phyloP scores from a whole-genome alignment of 2,888 invertebrate genomes.

The Gandaritis pyraliata region DNA sequence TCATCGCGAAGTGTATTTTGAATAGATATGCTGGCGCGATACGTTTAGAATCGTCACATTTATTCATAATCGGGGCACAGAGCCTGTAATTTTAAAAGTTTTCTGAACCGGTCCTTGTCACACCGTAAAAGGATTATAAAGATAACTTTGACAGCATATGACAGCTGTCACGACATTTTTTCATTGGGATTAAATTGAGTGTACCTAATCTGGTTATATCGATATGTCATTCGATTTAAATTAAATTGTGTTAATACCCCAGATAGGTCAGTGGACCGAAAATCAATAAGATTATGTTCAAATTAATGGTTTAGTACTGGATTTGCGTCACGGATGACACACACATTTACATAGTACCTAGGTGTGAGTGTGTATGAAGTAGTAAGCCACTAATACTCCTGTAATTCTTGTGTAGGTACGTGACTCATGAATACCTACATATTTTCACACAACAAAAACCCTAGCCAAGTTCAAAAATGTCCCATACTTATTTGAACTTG shows the following conservation, averaged over 20 bases:
- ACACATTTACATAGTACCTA: too few species aligned
- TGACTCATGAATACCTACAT: too few species aligned
- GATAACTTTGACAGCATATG: conserved; percentile 64
- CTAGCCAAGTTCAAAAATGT: too few species aligned
- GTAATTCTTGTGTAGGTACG: too few species aligned
- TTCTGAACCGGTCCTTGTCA: conserved; percentile 21
- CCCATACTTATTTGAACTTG: too few species aligned
- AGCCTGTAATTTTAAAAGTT: conserved; percentile 15
- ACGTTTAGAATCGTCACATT: too few species aligned
- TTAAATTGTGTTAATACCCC: conserved; percentile 30
- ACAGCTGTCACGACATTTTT: conserved; percentile 64
- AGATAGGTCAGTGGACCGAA: conserved; percentile 30
- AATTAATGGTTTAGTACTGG: conserved; percentile 16
- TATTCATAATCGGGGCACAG: too few species aligned
- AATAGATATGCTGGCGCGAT: too few species aligned
- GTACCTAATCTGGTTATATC: conserved; percentile 72
- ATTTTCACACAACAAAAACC: too few species aligned
- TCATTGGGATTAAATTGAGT: conserved; percentile 72
- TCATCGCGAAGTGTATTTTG: too few species aligned
- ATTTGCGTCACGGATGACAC: not conserved
- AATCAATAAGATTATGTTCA: conserved; percentile 24
- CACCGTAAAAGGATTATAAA: conserved; percentile 28
- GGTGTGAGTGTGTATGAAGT: too few species aligned
- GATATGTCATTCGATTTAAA: conserved; percentile 52
- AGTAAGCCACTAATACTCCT: too few species aligned